These are phyloP conservation scores for Rhea pennata DNA, from an alignment of 2,113 vertebrate species.

Conservation along the genomic window DNA sequence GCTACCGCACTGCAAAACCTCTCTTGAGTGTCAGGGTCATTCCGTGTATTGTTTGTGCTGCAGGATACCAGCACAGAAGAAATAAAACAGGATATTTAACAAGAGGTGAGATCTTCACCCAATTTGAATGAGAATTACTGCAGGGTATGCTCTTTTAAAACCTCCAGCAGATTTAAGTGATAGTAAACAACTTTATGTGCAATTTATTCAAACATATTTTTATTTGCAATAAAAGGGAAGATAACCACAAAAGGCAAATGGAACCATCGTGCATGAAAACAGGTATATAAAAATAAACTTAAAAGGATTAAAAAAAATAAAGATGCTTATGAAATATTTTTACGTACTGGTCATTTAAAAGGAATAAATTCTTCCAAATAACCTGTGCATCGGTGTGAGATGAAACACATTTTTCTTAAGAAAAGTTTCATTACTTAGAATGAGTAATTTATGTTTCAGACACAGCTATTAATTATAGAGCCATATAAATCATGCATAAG, in stretches of 20 bases:
- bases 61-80: background rate
- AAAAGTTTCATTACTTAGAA: slow-evolving; percentile 32
- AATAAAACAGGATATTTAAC: background rate
- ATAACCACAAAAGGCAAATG: slow-evolving; percentile 25
- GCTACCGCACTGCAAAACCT: background rate
- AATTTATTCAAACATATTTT: slow-evolving; percentile 69
- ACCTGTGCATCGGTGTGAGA: background rate
- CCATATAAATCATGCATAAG: slow-evolving; percentile 9
- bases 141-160: background rate
- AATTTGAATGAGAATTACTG: background rate
- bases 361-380: slow-evolving; percentile 44
- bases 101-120: background rate
- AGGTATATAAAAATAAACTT: slow-evolving; percentile 43
- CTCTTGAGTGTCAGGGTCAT: background rate
- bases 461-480: slow-evolving; percentile 44
- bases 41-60: background rate
- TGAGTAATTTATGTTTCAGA: slow-evolving; percentile 18
- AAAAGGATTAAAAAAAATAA: slow-evolving; percentile 18
- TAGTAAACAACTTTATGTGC: slow-evolving; percentile 71
- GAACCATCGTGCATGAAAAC: background rate
- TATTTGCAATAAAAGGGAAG: slow-evolving; percentile 69
- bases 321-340: slow-evolving; percentile 33
- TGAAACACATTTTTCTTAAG: slow-evolving; percentile 23
- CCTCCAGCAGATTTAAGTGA: slow-evolving; percentile 63
- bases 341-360: slow-evolving; percentile 49